Base-by-base conservation (phyloP, 2,888 invertebrate species). In the Mamestra brassicae region DNA sequence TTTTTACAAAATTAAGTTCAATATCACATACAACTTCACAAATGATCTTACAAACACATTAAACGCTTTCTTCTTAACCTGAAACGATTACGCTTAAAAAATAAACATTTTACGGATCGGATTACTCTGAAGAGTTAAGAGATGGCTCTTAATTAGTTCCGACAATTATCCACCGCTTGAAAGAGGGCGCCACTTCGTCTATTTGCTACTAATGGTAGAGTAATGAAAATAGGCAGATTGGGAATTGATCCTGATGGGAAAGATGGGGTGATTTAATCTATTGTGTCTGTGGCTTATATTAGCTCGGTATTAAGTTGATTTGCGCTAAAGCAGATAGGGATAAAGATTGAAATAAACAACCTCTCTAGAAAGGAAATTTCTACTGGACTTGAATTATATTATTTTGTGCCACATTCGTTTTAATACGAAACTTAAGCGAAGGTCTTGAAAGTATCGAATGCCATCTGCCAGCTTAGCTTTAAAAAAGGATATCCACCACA, bases 121-220 rank as follows among this genome's bases (percentile, higher is more conserved):
- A 83, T 83, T 80, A 83, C 66, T 64, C 66, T 72, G 26, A 78
- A 61, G 78, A 78, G 63, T 74, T 64, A 72, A 79, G 75, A 76
- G 62, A 61, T 13, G 34, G 50, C 71, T 67, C 73, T 76, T 84
- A 83, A 89, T 89, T 86, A 82, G 74, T 83, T 76, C 57, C 66
- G 76, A 76, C 76, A 75, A 79, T 85, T 76, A 85, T 74, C 62
- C 62, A 58, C 62, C 15, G 15, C 34, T 17, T 74, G 80, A 82
- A 75, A 54, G 69, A 84, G 63, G 60, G 75, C 73, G 64, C 65
- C 65, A 71, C 81, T 57, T 52, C 57, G 38, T 81, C 38, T 47
- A 71, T 80, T 71, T 70, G 66, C 54, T 45, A 17, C 52, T 72
- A 76, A 84, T 72, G 65, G 62, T 10, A 47, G 3, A 45, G 36